phyloP scores from a whole-genome alignment of 2,113 vertebrate genomes.

The Vicugna pacos region DNA sequence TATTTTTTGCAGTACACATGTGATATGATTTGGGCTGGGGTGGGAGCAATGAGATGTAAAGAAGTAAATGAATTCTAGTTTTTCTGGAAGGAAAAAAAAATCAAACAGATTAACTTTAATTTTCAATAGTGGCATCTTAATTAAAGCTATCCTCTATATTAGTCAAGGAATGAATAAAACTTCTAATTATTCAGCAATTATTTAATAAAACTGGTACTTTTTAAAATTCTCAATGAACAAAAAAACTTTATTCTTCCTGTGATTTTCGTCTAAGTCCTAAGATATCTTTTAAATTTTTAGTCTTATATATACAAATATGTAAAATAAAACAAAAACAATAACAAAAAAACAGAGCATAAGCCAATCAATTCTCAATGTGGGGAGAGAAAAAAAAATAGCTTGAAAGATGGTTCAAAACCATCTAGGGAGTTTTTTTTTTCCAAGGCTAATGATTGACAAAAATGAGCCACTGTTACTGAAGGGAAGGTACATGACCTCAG shows the following conservation, averaged over 20 bases:
- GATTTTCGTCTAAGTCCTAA: not conserved
- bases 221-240: not conserved
- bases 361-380: not conserved
- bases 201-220: not conserved
- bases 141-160: constrained; percentile 32
- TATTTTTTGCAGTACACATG: not conserved
- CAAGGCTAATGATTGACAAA: not conserved
- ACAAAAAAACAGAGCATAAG: not conserved
- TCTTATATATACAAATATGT: not conserved
- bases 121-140: constrained; percentile 14
- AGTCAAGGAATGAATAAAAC: constrained; percentile 18
- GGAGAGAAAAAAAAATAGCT: not conserved
- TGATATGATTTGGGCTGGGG: not conserved
- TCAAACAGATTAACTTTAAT: not conserved
- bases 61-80: not conserved
- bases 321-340: not conserved
- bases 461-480: not conserved
- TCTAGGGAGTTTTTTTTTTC: not conserved
- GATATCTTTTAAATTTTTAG: not conserved
- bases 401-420: not conserved
- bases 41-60: not conserved
- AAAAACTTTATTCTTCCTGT: constrained; percentile 8
- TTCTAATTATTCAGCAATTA: constrained; percentile 5
- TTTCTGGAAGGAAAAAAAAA: constrained; percentile 32
- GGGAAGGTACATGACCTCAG: not conserved